Conservation (phyloP, 2,888 invertebrate genomes). For the Metopia argyrocephala region DNA sequence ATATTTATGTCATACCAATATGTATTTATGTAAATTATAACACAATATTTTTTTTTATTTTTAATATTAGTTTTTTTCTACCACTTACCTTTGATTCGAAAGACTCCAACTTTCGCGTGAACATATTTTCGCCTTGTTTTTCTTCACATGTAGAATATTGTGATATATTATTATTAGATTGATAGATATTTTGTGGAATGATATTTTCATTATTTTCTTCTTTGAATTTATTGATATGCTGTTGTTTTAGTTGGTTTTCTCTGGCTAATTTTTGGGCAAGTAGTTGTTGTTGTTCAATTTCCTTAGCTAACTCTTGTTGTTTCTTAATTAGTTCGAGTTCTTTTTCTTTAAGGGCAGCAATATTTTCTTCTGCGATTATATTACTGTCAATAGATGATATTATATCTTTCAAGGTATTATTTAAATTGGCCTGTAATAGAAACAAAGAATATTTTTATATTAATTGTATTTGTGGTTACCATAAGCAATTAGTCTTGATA, state of each 20-base stretch:
- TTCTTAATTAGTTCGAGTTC: constrained; percentile 70
- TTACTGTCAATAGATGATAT: constrained; percentile 82
- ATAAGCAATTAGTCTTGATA: too few relatives aligned
- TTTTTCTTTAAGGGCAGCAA: constrained; percentile 69
- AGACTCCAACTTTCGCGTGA: constrained; percentile 63
- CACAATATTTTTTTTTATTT: too few relatives aligned
- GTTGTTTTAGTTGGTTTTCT: constrained; percentile 68
- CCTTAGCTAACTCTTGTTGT: constrained; percentile 69
- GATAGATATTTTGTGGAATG: constrained; percentile 28
- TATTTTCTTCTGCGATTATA: constrained; percentile 79
- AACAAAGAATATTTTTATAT: neutral
- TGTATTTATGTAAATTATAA: too few relatives aligned
- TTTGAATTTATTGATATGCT: constrained; percentile 50
- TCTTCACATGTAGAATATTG: constrained; percentile 65
- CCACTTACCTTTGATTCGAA: constrained; percentile 67
- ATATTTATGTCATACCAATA: too few relatives aligned
- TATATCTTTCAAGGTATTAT: constrained; percentile 81
- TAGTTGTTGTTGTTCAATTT: constrained; percentile 71
- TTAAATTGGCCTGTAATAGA: constrained; percentile 78
- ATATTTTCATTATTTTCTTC: neutral
- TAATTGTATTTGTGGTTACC: too few relatives aligned
- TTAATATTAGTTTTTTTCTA: neutral
- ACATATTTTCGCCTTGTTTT: constrained; percentile 65
- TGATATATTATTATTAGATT: constrained; percentile 51
- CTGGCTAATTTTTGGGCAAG: constrained; percentile 68